A percentile compares a stretch with the other conserved stretches of the same genome.
phyloP scores from a whole-genome alignment of 2,888 invertebrate genomes.

The Drosophila pegasa region DNA sequence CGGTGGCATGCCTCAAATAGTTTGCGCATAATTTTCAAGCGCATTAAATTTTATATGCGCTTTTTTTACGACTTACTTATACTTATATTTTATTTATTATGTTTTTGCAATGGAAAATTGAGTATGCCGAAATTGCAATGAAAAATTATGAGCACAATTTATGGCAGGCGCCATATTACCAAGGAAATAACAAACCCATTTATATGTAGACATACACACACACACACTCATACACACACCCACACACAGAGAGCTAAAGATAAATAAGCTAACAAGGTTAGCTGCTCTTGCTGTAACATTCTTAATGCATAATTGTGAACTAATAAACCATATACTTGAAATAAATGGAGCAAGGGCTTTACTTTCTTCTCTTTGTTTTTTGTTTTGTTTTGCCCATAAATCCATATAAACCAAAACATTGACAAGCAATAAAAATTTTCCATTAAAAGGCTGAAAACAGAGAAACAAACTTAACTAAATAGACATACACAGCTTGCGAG shows the following conservation, averaged over 20 bases:
- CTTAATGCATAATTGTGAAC: conserved; percentile 6
- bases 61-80: conserved; percentile 74
- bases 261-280: conserved; percentile 46
- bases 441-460: conserved; percentile 43
- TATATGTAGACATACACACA: conserved; percentile 33
- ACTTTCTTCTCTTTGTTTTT: neutral
- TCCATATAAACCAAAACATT: conserved; percentile 32
- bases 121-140: conserved; percentile 57
- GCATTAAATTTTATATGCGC: conserved; percentile 77
- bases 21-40: conserved; percentile 77
- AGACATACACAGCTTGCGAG: conserved; percentile 52
- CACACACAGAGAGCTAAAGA: conserved; percentile 4
- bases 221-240: conserved; percentile 1
- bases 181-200: conserved; percentile 67
- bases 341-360: conserved; percentile 8
- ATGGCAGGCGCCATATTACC: conserved; percentile 64
- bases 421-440: conserved; percentile 47
- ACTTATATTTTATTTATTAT: conserved; percentile 77
- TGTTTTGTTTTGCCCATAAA: neutral
- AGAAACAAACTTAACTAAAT: conserved; percentile 57
- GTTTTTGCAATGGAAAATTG: conserved; percentile 60
- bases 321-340: conserved; percentile 17
- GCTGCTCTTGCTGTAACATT: conserved; percentile 12
- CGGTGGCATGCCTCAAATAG: conserved; percentile 62
- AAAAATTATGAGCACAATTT: conserved; percentile 74